Evolutionary conservation across 2,888 invertebrate species (phyloP).

Genomic region (Lysandra coridon): DNA sequence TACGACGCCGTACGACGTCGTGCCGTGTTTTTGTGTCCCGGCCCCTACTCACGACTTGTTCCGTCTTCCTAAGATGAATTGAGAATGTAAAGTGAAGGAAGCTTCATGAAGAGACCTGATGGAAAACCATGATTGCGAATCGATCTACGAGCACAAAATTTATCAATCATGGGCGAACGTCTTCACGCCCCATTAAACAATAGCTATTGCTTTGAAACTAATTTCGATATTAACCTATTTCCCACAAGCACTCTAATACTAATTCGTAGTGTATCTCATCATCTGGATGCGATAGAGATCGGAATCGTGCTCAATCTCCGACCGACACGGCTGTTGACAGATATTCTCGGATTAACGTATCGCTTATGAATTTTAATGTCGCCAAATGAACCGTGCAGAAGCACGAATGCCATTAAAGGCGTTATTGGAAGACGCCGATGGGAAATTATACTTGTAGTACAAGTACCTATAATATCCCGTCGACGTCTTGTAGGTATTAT

Average conservation of each 20-base stretch:
- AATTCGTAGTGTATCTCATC: not conserved
- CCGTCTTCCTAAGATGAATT: too few relatives aligned
- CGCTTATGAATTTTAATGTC: slow-evolving; percentile 4
- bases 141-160: too few relatives aligned
- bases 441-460: not conserved
- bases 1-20: too few relatives aligned
- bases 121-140: too few relatives aligned
- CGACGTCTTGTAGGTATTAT: not conserved
- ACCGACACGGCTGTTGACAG: not conserved
- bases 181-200: not conserved
- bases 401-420: not conserved
- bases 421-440: not conserved
- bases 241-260: not conserved
- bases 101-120: too few relatives aligned
- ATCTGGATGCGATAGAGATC: not conserved
- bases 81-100: too few relatives aligned
- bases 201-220: not conserved
- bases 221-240: not conserved
- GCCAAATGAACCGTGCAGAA: not conserved
- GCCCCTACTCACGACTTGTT: too few relatives aligned
- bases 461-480: too few relatives aligned
- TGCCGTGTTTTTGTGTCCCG: too few relatives aligned
- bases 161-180: too few relatives aligned
- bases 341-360: slow-evolving; percentile 2
- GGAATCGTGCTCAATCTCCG: not conserved